These are phyloP conservation scores for Oreotrochilus melanogaster DNA, from an alignment of 2,113 vertebrate genomes.

Conservation along the genomic window DNA sequence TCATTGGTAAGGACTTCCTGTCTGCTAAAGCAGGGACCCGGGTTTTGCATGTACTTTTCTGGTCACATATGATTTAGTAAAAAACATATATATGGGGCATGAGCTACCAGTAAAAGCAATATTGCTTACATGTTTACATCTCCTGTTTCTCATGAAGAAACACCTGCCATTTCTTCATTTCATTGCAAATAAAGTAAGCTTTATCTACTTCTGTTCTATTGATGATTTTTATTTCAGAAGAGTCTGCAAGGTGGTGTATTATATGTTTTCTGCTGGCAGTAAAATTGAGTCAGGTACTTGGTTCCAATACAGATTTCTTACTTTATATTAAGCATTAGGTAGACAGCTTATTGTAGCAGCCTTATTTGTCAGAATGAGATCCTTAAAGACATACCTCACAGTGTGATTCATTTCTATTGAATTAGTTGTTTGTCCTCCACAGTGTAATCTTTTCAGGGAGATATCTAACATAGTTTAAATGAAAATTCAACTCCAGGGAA, in stretches of 20 bases:
- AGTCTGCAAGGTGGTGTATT: neutral
- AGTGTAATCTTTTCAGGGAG: conserved; percentile 13
- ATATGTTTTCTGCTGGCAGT: neutral
- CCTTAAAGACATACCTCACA: conserved; percentile 20
- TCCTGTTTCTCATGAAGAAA: neutral
- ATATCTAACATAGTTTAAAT: conserved; percentile 7
- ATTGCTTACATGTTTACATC: neutral
- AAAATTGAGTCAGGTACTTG: conserved; percentile 23
- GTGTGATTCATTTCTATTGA: conserved; percentile 35
- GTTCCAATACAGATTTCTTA: neutral
- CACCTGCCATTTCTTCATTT: neutral
- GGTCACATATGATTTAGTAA: neutral
- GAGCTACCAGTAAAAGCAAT: neutral
- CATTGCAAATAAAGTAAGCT: neutral
- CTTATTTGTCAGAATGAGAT: neutral
- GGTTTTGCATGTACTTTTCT: neutral
- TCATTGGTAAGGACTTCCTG: neutral
- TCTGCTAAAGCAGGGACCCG: neutral
- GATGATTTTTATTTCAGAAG: conserved; percentile 6
- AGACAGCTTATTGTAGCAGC: neutral
- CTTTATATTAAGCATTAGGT: conserved; percentile 29
- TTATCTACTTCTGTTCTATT: neutral
- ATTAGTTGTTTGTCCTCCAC: conserved; percentile 32
- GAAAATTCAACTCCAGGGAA: neutral
- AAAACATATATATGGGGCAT: neutral